Percentiles rank a stretch among this genome's conserved stretches.
Conservation (phyloP, 2,113 vertebrate genomes). For the Morone saxatilis region DNA sequence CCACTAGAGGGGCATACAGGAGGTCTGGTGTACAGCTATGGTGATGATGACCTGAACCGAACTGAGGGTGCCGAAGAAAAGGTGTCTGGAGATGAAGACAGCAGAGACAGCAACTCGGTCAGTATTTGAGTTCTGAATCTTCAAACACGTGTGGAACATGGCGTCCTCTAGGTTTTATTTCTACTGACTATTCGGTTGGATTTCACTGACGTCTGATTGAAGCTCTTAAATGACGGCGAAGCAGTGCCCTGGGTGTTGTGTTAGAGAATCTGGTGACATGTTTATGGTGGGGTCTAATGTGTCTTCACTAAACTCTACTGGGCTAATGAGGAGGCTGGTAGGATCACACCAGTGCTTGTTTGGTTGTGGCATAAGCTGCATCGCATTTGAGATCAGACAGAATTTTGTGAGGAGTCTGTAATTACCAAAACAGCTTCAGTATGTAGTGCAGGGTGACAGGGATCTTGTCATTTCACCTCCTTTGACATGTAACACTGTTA, state of each 20-base stretch:
- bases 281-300: neutral
- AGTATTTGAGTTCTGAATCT: slow-evolving; percentile 63
- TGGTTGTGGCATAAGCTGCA: neutral
- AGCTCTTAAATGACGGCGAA: neutral
- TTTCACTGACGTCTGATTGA: neutral
- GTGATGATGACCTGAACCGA: slow-evolving; percentile 89
- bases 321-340: neutral
- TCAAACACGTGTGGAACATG: neutral
- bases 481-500: neutral
- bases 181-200: neutral
- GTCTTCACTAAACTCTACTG: neutral
- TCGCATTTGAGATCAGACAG: neutral
- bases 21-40: slow-evolving; percentile 92
- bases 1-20: slow-evolving; percentile 82
- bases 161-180: rapidly evolving
- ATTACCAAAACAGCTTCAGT: neutral
- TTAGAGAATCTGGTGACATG: neutral
- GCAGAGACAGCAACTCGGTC: slow-evolving; percentile 94
- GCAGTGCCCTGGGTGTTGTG: neutral
- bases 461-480: neutral
- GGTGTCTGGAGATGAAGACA: slow-evolving; percentile 91
- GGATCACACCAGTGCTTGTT: neutral
- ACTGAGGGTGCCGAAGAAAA: slow-evolving; percentile 85
- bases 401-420: neutral
- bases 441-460: neutral